Evolutionary conservation across 2,888 invertebrate species (phyloP).

Genomic region (Ypsolopha sequella): DNA sequence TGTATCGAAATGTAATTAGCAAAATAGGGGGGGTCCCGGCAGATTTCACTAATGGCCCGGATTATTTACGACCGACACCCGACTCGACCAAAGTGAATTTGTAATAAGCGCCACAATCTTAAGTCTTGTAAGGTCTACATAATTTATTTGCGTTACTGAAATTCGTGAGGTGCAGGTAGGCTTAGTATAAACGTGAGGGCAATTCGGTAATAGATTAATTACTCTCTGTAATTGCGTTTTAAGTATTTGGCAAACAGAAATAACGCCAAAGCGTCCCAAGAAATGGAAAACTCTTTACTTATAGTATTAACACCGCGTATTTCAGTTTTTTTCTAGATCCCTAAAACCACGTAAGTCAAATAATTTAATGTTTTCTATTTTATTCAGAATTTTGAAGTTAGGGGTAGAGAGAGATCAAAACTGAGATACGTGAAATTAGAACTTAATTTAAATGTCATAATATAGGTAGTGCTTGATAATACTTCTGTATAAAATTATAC

Average conservation of each 20-base stretch:
- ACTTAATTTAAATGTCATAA: too few species aligned
- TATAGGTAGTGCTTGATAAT: too few species aligned
- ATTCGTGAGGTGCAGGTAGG: slow-evolving; percentile 10
- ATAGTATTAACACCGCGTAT: too few species aligned
- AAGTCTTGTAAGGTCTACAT: slow-evolving; percentile 36
- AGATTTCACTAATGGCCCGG: slow-evolving; percentile 44
- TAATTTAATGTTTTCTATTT: too few species aligned
- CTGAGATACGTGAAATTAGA: background rate
- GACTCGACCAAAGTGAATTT: slow-evolving; percentile 49
- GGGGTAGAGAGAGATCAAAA: background rate
- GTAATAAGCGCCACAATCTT: slow-evolving; percentile 43
- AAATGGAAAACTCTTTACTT: too few species aligned
- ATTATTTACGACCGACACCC: slow-evolving; percentile 30
- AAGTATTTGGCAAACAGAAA: background rate
- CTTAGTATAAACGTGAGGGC: background rate
- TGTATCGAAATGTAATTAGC: slow-evolving; percentile 51
- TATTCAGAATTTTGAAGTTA: too few species aligned
- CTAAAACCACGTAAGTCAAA: too few species aligned
- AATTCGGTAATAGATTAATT: slow-evolving; percentile 1
- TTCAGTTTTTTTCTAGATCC: too few species aligned
- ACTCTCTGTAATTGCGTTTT: background rate
- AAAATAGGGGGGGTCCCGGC: slow-evolving; percentile 19
- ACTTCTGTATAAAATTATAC: too few species aligned
- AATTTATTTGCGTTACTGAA: slow-evolving; percentile 45
- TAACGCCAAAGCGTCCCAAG: too few species aligned